These are phyloP conservation scores for Atta cephalotes DNA, from an alignment of 1,140 invertebrate species.

Conservation along the genomic window DNA sequence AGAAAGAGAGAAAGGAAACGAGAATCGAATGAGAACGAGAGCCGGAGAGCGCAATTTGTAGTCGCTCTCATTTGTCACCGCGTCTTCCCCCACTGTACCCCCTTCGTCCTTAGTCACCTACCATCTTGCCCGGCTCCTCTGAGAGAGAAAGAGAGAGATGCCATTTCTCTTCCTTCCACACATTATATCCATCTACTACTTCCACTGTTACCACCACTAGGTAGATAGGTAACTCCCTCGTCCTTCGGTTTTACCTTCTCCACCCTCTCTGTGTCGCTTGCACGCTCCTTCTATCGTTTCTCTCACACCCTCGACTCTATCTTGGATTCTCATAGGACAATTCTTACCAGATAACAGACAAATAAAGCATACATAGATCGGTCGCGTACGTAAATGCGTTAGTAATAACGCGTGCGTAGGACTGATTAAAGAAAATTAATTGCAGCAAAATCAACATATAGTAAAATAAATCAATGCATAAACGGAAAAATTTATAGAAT, in stretches of 20 bases:
- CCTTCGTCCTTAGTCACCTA: constrained; percentile 64
- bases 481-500: not conserved
- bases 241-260: constrained; percentile 45
- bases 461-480: constrained; percentile 2
- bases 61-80: constrained; percentile 81
- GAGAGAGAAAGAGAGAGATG: constrained; percentile 27
- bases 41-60: constrained; percentile 79
- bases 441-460: not conserved
- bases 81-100: constrained; percentile 56
- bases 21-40: constrained; percentile 79
- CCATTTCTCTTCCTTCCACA: constrained; percentile 16
- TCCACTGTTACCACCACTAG: constrained; percentile 54
- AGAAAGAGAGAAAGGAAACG: constrained; percentile 63
- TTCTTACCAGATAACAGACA: constrained; percentile 67
- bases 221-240: constrained; percentile 50
- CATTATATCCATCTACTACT: constrained; percentile 51
- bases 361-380: constrained; percentile 63
- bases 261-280: constrained; percentile 62
- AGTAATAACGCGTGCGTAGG: not conserved
- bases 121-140: constrained; percentile 67
- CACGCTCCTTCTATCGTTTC: constrained; percentile 64
- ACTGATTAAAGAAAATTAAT: not conserved
- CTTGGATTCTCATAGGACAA: constrained; percentile 47
- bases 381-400: not conserved
- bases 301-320: constrained; percentile 7